Base-by-base conservation (phyloP, 2,113 vertebrate species). In the Ardeotis arabs region DNA sequence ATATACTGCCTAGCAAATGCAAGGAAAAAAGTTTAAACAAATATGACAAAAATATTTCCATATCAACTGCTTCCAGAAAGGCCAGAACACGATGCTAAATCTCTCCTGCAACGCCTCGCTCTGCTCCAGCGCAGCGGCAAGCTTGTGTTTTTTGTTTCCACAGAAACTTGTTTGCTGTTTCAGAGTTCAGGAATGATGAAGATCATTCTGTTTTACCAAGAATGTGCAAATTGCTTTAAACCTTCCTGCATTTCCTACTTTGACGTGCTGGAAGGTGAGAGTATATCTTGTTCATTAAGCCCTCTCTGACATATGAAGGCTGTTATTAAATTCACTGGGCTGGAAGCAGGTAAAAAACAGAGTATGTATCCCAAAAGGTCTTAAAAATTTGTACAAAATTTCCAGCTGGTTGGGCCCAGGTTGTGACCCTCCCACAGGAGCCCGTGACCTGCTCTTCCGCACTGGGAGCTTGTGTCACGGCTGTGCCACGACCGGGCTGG, bases 11-110 rank as follows among this genome's bases (percentile, higher is more conserved):
- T 41, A 76, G 77, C 66, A 95, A 92, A 88, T 35, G 49, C 80
- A 81, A 94, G 85, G 85, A 77, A 89, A 91, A 74, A 70, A 9
- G 52, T 67, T 92, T 68, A 90, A 96, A 93, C 79, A 93, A 95
- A 69, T 84, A 89, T 0, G 1, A 68, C 72, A 89, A 93, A 88
- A 92, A 64, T 67, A 87, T 84, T 94, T 90, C 79, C 79, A 9
- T 75, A 93, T 87, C 70, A 93, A 20, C 74, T 73, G 5, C 72
- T 92, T 91, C 77, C 87, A 87, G 55, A 90, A 82, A 94, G 63
- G 81, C 91, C 84, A 91, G 68, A 91, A 91, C 50, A 70, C 0
- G 9, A 90, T 47, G 55, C 56, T 83, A 75, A 95, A 84, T 50
- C n/a, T 90, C 79, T 87, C 68, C 83, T 77, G 75, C n/a, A 58